A percentile compares a stretch with the other conserved stretches of the same genome.
phyloP scores from a whole-genome alignment of 2,888 invertebrate species.

The Sycophila texana region DNA sequence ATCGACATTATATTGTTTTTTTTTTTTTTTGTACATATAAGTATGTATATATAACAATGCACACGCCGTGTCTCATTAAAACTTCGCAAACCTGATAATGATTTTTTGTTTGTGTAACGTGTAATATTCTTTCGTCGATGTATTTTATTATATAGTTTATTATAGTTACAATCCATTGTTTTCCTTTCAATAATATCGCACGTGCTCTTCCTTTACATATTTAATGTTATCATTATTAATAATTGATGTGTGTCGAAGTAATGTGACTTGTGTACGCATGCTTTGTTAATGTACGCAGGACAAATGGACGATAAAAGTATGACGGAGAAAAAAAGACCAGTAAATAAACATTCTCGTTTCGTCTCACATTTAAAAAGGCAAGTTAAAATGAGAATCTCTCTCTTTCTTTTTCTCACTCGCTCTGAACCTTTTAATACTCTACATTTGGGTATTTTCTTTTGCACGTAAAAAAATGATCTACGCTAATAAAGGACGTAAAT shows the following conservation, averaged over 20 bases:
- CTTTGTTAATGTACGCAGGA: slow-evolving; percentile 15
- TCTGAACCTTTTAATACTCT: no score
- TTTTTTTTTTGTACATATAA: slow-evolving; percentile 53
- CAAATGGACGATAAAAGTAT: background rate
- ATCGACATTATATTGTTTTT: slow-evolving; percentile 57
- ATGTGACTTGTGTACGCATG: slow-evolving; percentile 14
- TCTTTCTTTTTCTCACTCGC: background rate
- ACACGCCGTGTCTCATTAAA: slow-evolving; percentile 39
- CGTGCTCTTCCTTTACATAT: slow-evolving; percentile 21
- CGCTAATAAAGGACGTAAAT: no score
- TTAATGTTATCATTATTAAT: slow-evolving; percentile 23
- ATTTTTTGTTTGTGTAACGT: background rate
- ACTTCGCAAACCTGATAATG: background rate
- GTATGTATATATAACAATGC: slow-evolving; percentile 59
- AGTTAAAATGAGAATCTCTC: background rate
- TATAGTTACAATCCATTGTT: slow-evolving; percentile 58
- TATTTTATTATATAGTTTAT: slow-evolving; percentile 54
- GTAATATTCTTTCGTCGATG: background rate
- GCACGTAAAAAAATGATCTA: no score
- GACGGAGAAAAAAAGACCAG: slow-evolving; percentile 28
- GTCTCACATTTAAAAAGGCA: slow-evolving; percentile 2
- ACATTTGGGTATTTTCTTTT: no score
- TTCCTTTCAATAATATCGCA: slow-evolving; percentile 50
- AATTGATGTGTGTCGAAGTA: slow-evolving; percentile 41
- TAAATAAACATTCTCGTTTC: slow-evolving; percentile 2